Conservation (phyloP, 2,113 vertebrate species). For the Ptilorrhoa leucosticta region DNA sequence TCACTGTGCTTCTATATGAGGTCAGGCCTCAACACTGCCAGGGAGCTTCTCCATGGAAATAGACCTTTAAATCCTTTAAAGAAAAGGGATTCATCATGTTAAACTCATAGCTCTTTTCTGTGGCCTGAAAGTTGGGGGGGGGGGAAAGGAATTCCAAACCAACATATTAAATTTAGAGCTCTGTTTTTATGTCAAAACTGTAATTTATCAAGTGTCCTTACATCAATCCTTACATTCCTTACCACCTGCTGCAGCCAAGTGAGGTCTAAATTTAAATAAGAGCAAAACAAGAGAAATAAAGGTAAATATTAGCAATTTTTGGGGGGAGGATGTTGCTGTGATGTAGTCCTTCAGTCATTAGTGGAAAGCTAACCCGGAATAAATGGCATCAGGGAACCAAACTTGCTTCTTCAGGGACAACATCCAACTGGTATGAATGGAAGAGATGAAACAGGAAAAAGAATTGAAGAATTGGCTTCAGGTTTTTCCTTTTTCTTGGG, state of each 20-base stretch:
- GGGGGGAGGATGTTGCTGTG: background rate
- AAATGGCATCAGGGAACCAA: background rate
- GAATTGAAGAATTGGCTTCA: background rate
- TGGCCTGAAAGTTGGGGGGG: background rate
- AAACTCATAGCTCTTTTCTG: background rate
- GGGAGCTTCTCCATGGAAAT: background rate
- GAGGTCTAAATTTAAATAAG: background rate
- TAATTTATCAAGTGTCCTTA: background rate
- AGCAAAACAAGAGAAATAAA: background rate
- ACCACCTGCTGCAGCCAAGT: background rate
- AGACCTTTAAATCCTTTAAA: background rate
- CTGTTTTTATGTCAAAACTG: background rate
- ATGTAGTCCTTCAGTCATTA: background rate
- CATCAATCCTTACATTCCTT: background rate
- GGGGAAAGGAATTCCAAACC: background rate
- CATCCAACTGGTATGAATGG: background rate
- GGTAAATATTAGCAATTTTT: background rate
- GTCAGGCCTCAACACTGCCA: background rate
- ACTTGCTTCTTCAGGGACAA: background rate
- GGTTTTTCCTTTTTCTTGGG: background rate
- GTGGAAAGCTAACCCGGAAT: background rate
- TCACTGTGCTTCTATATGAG: rapidly evolving
- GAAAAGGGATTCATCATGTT: background rate
- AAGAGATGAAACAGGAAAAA: background rate
- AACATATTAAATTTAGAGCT: background rate